Percentiles rank a stretch among this genome's conserved stretches.
phyloP scores from a whole-genome alignment of 2,113 vertebrate genomes.

The Microtus ochrogaster region DNA sequence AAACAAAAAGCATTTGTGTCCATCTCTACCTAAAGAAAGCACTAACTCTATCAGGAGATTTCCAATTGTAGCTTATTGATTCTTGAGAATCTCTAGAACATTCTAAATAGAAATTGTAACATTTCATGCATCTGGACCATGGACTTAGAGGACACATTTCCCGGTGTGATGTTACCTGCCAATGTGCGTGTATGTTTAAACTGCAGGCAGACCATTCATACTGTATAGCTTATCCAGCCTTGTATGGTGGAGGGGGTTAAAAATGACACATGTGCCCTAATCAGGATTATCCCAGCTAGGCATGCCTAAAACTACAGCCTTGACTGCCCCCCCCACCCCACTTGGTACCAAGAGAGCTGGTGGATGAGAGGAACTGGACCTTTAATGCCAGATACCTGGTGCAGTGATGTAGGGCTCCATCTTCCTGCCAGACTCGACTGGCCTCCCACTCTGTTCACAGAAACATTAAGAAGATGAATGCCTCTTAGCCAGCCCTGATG shows the following conservation, averaged over 20 bases:
- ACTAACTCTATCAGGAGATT: neutral
- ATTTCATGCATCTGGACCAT: neutral
- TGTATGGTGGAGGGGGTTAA: neutral
- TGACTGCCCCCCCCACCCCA: neutral
- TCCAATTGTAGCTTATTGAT: neutral
- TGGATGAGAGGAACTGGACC: slow-evolving; percentile 72
- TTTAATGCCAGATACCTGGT: slow-evolving; percentile 57
- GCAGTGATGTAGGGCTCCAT: slow-evolving; percentile 53
- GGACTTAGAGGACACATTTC: neutral
- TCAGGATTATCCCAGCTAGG: neutral
- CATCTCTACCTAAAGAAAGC: neutral
- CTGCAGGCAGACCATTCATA: neutral
- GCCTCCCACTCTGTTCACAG: slow-evolving; percentile 45
- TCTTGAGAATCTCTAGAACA: neutral
- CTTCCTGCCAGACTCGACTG: slow-evolving; percentile 69
- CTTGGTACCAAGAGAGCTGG: slow-evolving; percentile 51
- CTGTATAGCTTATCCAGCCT: neutral
- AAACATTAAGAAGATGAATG: slow-evolving; percentile 75
- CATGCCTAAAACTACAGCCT: neutral
- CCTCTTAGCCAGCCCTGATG: slow-evolving; percentile 68
- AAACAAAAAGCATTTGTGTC: neutral
- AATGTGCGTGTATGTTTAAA: neutral
- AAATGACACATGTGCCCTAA: neutral
- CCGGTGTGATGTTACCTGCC: neutral
- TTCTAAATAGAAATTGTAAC: neutral